A percentile compares a stretch with the other conserved stretches of the same genome.
phyloP scores from a whole-genome alignment of 2,797 vertebrate species.

The Carduelis carduelis region DNA sequence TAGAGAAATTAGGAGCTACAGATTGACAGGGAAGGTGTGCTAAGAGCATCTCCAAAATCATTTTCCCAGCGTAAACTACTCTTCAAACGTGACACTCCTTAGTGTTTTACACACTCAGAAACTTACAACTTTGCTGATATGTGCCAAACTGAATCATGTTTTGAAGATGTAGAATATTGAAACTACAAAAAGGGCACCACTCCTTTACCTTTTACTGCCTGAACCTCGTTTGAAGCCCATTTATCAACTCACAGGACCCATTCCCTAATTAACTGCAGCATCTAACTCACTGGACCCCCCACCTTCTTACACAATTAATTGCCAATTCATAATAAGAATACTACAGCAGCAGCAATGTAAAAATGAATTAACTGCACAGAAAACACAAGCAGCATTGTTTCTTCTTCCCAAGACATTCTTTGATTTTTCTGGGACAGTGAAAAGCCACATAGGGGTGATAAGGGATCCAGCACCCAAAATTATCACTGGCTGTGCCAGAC shows the following conservation, averaged over 20 bases:
- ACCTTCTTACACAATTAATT: not conserved
- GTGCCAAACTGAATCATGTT: not conserved
- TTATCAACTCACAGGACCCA: not conserved
- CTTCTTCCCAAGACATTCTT: not conserved
- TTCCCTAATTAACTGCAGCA: not conserved
- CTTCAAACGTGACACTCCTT: not conserved
- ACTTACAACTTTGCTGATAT: not conserved
- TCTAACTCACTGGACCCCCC: not conserved
- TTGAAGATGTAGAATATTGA: not conserved
- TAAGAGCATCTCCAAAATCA: not conserved
- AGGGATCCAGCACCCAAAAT: not conserved
- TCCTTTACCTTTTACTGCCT: not conserved
- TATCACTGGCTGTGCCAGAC: not conserved
- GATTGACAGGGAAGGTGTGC: not conserved
- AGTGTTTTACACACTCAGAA: not conserved
- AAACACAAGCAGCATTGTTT: not conserved
- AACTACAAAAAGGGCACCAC: not conserved
- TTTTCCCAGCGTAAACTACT: not conserved
- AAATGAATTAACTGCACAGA: not conserved
- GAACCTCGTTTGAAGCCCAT: not conserved
- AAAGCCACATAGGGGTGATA: not conserved
- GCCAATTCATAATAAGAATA: not conserved
- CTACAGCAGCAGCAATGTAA: not conserved
- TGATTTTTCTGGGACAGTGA: not conserved
- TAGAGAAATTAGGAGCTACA: not conserved